Conservation (phyloP, 2,797 vertebrate genomes). For the Cyprinella venusta region DNA sequence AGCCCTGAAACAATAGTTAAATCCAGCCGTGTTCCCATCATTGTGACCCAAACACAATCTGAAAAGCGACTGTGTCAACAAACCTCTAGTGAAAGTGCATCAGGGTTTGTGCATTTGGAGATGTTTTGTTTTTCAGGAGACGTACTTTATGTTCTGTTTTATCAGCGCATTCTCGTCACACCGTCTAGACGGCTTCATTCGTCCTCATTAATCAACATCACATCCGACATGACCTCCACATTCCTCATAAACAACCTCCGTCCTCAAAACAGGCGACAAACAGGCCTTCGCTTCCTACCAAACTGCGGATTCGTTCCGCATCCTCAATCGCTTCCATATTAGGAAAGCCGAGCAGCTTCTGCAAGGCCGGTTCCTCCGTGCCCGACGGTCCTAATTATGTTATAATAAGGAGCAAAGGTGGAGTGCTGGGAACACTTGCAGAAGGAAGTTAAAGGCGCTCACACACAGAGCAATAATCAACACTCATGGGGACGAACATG, state of each 20-base stretch:
- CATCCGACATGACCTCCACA: slow-evolving; percentile 32
- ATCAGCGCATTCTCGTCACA: neutral
- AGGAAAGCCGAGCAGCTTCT: slow-evolving; percentile 68
- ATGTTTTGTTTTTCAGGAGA: slow-evolving; percentile 17
- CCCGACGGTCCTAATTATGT: neutral
- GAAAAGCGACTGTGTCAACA: slow-evolving; percentile 42
- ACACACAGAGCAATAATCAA: slow-evolving; percentile 30
- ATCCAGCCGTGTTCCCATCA: neutral
- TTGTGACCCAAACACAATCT: neutral
- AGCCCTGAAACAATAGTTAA: neutral
- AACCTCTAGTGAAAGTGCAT: slow-evolving; percentile 19
- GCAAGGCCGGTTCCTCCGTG: slow-evolving; percentile 35
- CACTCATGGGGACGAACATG: slow-evolving; percentile 22
- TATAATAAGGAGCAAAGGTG: slow-evolving; percentile 41
- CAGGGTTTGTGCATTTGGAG: slow-evolving; percentile 6
- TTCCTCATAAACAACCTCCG: slow-evolving; percentile 49
- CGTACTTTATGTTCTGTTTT: slow-evolving; percentile 25
- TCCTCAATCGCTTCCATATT: slow-evolving; percentile 75
- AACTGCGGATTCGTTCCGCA: slow-evolving; percentile 52
- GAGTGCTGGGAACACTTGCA: slow-evolving; percentile 18
- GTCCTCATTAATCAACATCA: slow-evolving; percentile 43
- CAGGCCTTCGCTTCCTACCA: slow-evolving; percentile 49
- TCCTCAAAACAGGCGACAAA: slow-evolving; percentile 58
- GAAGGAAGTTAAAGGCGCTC: slow-evolving; percentile 38
- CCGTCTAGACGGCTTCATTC: slow-evolving; percentile 46